Evolutionary conservation across 1,140 invertebrate genomes (phyloP), one percentile per base, ranked within the genome.

Genomic region (Heliconius eleuchia): DNA sequence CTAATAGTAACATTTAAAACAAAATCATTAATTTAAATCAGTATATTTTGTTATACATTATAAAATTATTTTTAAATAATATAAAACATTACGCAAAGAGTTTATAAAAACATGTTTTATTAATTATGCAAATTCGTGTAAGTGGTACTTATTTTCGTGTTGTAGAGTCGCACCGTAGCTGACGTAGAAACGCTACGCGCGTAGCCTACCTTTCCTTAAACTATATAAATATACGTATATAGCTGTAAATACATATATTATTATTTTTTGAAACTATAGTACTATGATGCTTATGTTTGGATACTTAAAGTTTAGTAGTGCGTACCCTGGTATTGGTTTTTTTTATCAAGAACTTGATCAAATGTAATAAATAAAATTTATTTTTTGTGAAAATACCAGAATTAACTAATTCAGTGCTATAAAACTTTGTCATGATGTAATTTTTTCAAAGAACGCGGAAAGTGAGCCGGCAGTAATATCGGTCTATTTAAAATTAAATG

Each of bases 181-280:
- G 27, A 23, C 73, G 80, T 79, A 79, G 80, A 42, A 37, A 7
- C 72, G 74, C 80, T 82, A 82, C 80, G 80, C 37, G 71, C 78
- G 80, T 79, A 79, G 80, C 27, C 13, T 30, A 16, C 23, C 3
- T 27, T 66, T 66, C 23, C 4, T 66, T 66, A 30, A 27, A 23
- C 19, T 66, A 66, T 66, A 66, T 66, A 27, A 30, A 66, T 66
- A 66, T 18, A 37, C 6, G 27, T 66, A 66, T 16, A 27, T 9
- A 60, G 3, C 42, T n/a, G n/a, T 60, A 9, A 13, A 23, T 60
- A 23, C 1, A 16, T 19, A 2, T 52, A 52, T 6, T 18, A 52
- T 19, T 19, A 19, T 60, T 60, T 60, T 60, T 2, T 19, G 3
- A 60, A 46, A 16, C 3, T 60, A 57, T 19, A 57, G n/a, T 7